Evolutionary conservation across 23 tunicate species (phyloP).

Genomic region (Halocynthia roretzi): DNA sequence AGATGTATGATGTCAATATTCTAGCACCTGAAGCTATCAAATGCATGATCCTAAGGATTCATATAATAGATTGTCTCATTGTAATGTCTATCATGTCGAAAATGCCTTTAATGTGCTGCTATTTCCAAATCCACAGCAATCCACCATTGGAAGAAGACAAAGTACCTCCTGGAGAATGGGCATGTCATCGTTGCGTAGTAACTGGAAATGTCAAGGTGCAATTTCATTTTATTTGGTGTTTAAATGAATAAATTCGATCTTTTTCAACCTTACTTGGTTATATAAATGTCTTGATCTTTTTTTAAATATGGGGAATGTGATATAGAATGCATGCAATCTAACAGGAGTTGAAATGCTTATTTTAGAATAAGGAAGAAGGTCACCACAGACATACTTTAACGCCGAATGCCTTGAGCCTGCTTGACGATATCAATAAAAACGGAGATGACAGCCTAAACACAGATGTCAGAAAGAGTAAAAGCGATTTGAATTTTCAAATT

Average conservation of each 20-base stretch:
- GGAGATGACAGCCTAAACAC: background rate
- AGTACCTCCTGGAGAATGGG: slow-evolving; percentile 90
- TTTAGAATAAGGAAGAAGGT: slow-evolving; percentile 44
- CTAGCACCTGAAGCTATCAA: no score
- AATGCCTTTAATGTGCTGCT: background rate
- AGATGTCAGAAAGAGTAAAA: background rate
- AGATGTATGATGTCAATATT: background rate
- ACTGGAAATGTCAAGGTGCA: slow-evolving; percentile 66
- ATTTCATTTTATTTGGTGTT: background rate
- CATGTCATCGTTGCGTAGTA: slow-evolving; percentile 88
- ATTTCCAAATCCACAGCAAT: slow-evolving; percentile 23
- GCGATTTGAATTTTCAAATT: slow-evolving; percentile 1
- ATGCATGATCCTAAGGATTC: no score
- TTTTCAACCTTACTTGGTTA: no score
- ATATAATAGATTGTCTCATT: no score
- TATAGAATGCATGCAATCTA: no score
- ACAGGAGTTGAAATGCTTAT: background rate
- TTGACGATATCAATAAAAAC: slow-evolving; percentile 13
- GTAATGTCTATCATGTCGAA: no score
- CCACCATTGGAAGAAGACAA: slow-evolving; percentile 85
- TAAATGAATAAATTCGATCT: background rate
- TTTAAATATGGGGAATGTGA: no score
- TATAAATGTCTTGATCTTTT: no score
- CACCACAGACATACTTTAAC: slow-evolving; percentile 75
- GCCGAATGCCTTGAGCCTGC: slow-evolving; percentile 40